These are phyloP conservation scores for Therioaphis trifolii DNA, from an alignment of 2,888 invertebrate genomes.

Conservation along the genomic window DNA sequence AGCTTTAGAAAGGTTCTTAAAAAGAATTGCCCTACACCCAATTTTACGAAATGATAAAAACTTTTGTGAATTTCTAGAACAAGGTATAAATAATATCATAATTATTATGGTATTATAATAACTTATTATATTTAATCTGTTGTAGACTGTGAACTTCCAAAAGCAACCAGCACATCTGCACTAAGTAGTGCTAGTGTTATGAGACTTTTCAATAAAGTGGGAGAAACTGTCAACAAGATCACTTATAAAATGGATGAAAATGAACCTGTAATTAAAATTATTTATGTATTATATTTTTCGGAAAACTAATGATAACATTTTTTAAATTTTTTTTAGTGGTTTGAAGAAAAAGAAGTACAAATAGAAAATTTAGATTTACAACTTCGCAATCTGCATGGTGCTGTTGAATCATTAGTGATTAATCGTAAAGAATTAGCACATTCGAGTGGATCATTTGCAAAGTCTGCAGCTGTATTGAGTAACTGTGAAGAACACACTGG, in stretches of 20 bases:
- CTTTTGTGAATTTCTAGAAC: slow-evolving; percentile 95
- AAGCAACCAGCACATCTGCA: slow-evolving; percentile 94
- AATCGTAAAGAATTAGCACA: slow-evolving; percentile 86
- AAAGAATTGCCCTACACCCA: slow-evolving; percentile 88
- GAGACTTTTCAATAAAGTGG: slow-evolving; percentile 93
- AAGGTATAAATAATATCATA: slow-evolving; percentile 73
- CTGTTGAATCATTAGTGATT: slow-evolving; percentile 87
- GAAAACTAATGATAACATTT: slow-evolving; percentile 3
- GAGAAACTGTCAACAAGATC: slow-evolving; percentile 97
- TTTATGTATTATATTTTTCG: neutral
- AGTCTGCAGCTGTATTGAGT: slow-evolving; percentile 88
- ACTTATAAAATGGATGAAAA: slow-evolving; percentile 99
- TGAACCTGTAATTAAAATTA: slow-evolving; percentile 81
- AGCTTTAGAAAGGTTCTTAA: slow-evolving; percentile 90
- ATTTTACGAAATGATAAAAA: slow-evolving; percentile 90
- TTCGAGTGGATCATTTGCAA: slow-evolving; percentile 85
- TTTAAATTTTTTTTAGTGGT: slow-evolving; percentile 81
- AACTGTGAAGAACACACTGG: slow-evolving; percentile 93
- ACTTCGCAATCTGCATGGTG: slow-evolving; percentile 85
- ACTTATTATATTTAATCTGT: slow-evolving; percentile 59
- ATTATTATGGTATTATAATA: slow-evolving; percentile 36
- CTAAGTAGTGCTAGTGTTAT: slow-evolving; percentile 95
- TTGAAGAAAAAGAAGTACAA: slow-evolving; percentile 93
- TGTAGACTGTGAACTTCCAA: slow-evolving; percentile 89
- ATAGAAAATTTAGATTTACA: slow-evolving; percentile 91